phyloP scores from a whole-genome alignment of 2,888 invertebrate genomes.

The Tupiocoris notatus region DNA sequence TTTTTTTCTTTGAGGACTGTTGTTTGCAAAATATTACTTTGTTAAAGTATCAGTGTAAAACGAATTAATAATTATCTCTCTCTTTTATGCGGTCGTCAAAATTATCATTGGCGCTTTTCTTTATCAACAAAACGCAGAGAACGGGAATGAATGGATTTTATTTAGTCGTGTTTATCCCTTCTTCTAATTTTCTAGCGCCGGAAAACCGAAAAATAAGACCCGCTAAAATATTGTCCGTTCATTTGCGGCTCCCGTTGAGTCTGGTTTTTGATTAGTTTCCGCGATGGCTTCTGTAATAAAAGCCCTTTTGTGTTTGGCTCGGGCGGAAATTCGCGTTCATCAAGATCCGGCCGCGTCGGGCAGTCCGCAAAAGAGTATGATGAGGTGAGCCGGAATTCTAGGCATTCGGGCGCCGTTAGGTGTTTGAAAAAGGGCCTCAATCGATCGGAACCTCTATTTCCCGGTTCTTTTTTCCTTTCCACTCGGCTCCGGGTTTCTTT shows the following conservation, averaged over 20 bases:
- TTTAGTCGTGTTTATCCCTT: too few relatives aligned
- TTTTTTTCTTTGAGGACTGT: too few relatives aligned
- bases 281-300: not conserved
- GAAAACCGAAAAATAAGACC: too few relatives aligned
- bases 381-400: conserved; percentile 3
- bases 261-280: not conserved
- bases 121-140: too few relatives aligned
- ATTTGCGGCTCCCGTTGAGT: not conserved
- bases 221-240: too few relatives aligned
- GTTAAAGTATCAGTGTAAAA: too few relatives aligned
- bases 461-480: not conserved
- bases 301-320: not conserved
- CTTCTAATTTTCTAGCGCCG: too few relatives aligned
- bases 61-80: too few relatives aligned
- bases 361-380: not conserved
- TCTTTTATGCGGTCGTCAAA: too few relatives aligned
- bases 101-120: too few relatives aligned
- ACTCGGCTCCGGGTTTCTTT: not conserved
- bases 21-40: too few relatives aligned
- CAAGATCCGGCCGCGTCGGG: not conserved
- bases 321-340: not conserved
- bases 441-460: not conserved
- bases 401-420: conserved; percentile 14
- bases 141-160: too few relatives aligned
- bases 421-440: conserved; percentile 9